Percentiles rank a stretch among this genome's conserved stretches.
These are phyloP conservation scores for Pongo pygmaeus DNA, from an alignment of 2,113 vertebrate species.

Conservation along the genomic window DNA sequence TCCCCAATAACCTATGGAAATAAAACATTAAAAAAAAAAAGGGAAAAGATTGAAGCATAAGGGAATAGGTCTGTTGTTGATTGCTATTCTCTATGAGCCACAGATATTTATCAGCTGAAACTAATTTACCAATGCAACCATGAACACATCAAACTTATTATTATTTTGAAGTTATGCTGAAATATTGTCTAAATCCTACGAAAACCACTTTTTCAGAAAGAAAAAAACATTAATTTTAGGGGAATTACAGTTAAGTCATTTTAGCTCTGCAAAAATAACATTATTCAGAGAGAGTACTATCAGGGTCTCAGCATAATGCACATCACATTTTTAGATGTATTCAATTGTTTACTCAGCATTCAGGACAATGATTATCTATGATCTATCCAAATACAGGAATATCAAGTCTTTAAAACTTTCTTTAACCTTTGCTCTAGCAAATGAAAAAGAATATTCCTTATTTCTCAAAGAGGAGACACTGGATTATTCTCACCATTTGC, in stretches of 20 bases:
- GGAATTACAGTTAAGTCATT: slow-evolving; percentile 30
- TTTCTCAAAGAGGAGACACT: neutral
- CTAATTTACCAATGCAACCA: neutral
- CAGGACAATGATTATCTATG: neutral
- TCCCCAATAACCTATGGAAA: too few relatives aligned
- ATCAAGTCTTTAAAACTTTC: neutral
- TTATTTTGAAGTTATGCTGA: slow-evolving; percentile 11
- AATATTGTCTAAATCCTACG: neutral
- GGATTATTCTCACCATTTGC: neutral
- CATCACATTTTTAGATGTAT: slow-evolving; percentile 9
- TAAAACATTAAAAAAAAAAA: too few relatives aligned
- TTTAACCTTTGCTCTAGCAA: neutral
- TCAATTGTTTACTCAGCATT: slow-evolving; percentile 10
- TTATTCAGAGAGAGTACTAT: neutral
- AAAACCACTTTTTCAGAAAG: neutral
- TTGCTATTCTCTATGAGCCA: neutral
- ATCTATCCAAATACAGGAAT: neutral
- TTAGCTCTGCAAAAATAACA: neutral
- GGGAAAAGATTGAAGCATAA: neutral
- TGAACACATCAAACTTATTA: neutral
- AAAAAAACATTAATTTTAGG: slow-evolving; percentile 26
- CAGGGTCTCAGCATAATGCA: neutral
- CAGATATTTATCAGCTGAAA: neutral
- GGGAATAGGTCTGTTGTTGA: neutral
- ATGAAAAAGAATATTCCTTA: neutral